Percentiles rank a stretch among this genome's conserved stretches.
phyloP scores from a whole-genome alignment of 2,888 invertebrate species.

The Isoperla grammatica region DNA sequence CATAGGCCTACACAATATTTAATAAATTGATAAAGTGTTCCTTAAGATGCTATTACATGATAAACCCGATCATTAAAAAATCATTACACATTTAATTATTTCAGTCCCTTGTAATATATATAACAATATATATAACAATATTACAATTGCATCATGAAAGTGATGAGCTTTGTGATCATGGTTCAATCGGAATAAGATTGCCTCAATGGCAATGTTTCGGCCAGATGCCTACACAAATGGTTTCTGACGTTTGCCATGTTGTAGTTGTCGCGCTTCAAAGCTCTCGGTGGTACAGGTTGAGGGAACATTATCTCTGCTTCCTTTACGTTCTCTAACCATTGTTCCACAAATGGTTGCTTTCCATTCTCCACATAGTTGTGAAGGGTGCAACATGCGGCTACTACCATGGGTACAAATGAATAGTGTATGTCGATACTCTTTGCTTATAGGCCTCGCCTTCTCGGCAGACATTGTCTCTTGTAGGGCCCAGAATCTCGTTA shows the following conservation, averaged over 20 bases:
- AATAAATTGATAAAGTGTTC: too few species aligned
- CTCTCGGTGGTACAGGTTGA: conserved; percentile 10
- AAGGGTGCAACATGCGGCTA: conserved; percentile 34
- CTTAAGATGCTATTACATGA: too few species aligned
- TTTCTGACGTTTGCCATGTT: neutral
- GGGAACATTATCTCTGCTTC: conserved; percentile 16
- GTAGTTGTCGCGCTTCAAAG: conserved; percentile 4
- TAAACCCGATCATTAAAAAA: too few species aligned
- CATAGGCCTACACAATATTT: too few species aligned
- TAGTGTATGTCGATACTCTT: conserved; percentile 33
- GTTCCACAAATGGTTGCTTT: conserved; percentile 25
- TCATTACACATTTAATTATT: too few species aligned
- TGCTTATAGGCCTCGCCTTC: too few species aligned
- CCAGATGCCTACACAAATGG: neutral
- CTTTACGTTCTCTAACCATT: conserved; percentile 22
- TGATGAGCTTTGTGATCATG: too few species aligned
- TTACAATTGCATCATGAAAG: too few species aligned
- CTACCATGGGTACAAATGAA: conserved; percentile 32
- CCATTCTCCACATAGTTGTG: conserved; percentile 32
- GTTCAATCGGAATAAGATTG: neutral
- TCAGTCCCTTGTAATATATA: too few species aligned
- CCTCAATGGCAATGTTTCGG: neutral
- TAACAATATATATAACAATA: too few species aligned
- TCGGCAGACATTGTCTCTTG: too few species aligned
- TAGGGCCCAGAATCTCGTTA: too few species aligned